Evolutionary conservation across 2,113 vertebrate genomes (phyloP).

Genomic region (Chaenogobius annularis): DNA sequence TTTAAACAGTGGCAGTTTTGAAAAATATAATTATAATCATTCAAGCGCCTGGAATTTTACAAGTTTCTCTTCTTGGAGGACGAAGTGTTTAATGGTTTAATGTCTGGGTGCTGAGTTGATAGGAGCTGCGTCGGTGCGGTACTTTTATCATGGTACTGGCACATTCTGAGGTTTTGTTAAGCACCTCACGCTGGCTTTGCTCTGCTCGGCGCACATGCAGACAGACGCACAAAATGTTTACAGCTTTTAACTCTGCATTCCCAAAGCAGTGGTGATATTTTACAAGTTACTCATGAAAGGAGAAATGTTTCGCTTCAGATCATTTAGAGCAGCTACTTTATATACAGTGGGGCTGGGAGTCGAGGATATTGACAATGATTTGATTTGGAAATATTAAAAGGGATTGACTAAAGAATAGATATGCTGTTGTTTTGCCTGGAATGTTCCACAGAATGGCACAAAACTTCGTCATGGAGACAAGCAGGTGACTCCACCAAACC

Average conservation of each 20-base stretch:
- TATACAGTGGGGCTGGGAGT: neutral
- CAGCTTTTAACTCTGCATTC: slow-evolving; percentile 35
- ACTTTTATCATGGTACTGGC: slow-evolving; percentile 11
- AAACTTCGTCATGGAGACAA: neutral
- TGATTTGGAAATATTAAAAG: neutral
- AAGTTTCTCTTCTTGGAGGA: slow-evolving; percentile 23
- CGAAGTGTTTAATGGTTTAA: slow-evolving; percentile 39
- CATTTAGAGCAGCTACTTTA: neutral
- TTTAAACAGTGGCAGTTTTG: neutral
- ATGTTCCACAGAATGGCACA: neutral
- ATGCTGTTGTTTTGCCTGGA: neutral
- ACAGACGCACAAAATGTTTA: slow-evolving; percentile 40
- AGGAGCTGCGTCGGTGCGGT: slow-evolving; percentile 31
- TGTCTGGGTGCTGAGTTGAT: slow-evolving; percentile 35
- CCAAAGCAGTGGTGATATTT: slow-evolving; percentile 48
- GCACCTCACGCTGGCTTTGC: slow-evolving; percentile 17
- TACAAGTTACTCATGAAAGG: slow-evolving; percentile 36
- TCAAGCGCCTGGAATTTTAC: slow-evolving; percentile 23
- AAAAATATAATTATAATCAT: slow-evolving; percentile 48
- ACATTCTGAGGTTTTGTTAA: slow-evolving; percentile 27
- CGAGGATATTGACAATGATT: neutral
- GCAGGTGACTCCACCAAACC: neutral
- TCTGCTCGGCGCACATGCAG: slow-evolving; percentile 11
- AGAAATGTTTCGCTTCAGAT: slow-evolving; percentile 22
- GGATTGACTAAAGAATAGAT: neutral